Conservation (phyloP, 92 coral and sea anemone species). For the Blastomussa wellsi region DNA sequence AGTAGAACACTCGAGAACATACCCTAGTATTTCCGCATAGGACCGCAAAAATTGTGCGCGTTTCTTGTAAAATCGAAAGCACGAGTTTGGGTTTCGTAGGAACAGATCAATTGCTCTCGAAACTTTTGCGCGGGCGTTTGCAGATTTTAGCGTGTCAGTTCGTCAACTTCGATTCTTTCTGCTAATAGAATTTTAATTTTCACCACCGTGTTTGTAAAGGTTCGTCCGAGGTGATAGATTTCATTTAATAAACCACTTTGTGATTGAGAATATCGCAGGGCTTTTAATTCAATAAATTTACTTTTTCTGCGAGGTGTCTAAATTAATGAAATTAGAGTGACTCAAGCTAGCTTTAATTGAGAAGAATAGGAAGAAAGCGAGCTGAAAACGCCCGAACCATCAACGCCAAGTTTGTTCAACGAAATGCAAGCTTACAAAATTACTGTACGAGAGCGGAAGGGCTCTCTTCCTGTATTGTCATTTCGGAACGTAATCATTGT, state of each 20-base stretch:
- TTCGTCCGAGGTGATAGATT: constrained; percentile 44
- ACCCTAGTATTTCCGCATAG: constrained; percentile 6
- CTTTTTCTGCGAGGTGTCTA: constrained; percentile 41
- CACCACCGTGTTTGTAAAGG: constrained; percentile 44
- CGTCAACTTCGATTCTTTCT: constrained; percentile 66
- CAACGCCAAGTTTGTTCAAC: constrained; percentile 43
- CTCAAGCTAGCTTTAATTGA: constrained; percentile 38
- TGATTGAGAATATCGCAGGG: constrained; percentile 44
- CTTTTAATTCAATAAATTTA: constrained; percentile 52
- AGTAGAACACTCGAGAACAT: constrained; percentile 36
- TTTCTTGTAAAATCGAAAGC: neutral
- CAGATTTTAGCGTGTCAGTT: constrained; percentile 49
- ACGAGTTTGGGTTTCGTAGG: constrained; percentile 31
- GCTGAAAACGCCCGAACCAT: constrained; percentile 16
- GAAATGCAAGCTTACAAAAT: constrained; percentile 36
- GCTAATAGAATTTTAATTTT: constrained; percentile 91
- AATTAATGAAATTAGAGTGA: constrained; percentile 51
- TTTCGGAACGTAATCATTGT: constrained; percentile 29
- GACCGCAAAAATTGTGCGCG: neutral
- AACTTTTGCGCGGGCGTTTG: constrained; percentile 31
- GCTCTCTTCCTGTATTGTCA: constrained; percentile 49
- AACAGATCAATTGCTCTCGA: neutral
- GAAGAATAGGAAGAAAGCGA: constrained; percentile 23
- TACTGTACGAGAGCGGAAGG: constrained; percentile 41
- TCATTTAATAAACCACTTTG: constrained; percentile 71